Conservation (phyloP, 2,797 vertebrate species). For the Sibirionetta formosa region DNA sequence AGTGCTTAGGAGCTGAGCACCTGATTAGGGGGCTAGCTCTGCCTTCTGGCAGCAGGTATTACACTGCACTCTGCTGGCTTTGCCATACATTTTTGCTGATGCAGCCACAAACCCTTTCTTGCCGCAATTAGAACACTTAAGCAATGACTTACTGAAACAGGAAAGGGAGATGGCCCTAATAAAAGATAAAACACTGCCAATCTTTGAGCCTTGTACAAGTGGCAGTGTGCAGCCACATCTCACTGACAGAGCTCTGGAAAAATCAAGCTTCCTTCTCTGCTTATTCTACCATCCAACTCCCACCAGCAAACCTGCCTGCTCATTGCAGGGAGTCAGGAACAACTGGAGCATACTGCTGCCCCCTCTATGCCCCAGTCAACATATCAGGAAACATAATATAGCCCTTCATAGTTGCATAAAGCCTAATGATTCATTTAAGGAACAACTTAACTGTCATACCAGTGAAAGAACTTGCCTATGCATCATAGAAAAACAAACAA, state of each 20-base stretch:
- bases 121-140: neutral
- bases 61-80: conserved; percentile 60
- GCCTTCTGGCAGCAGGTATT: neutral
- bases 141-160: neutral
- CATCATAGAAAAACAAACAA: neutral
- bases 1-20: neutral
- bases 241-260: neutral
- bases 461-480: neutral
- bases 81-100: neutral
- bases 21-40: neutral
- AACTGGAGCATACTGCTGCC: rapidly evolving
- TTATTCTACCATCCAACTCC: neutral
- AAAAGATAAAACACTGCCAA: neutral
- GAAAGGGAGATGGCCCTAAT: neutral
- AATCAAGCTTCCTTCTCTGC: neutral
- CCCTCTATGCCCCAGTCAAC: rapidly evolving
- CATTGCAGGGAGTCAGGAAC: rapidly evolving
- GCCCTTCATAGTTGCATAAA: neutral
- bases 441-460: neutral
- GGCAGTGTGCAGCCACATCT: neutral
- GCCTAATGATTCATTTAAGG: neutral
- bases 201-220: neutral
- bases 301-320: neutral
- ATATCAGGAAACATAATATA: rapidly evolving
- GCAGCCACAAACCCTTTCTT: neutral